Percentiles rank a stretch among this genome's conserved stretches.
phyloP scores from a whole-genome alignment of 2,888 invertebrate genomes.

The Panzeria rudis region DNA sequence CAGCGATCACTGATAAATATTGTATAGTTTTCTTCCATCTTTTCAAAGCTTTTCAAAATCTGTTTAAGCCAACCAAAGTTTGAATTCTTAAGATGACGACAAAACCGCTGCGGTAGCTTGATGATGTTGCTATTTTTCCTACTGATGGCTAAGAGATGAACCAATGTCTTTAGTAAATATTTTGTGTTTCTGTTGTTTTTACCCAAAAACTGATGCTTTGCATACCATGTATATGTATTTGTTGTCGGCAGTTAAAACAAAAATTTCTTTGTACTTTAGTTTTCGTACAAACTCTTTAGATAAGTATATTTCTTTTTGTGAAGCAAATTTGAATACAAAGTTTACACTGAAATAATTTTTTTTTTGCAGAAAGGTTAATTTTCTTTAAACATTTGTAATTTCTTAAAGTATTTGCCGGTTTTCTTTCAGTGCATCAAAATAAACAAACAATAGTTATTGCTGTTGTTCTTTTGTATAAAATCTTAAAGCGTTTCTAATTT shows the following conservation, averaged over 20 bases:
- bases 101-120: slow-evolving; percentile 49
- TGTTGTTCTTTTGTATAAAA: slow-evolving; percentile 40
- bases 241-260: slow-evolving; percentile 68
- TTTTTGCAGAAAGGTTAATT: background rate
- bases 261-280: slow-evolving; percentile 64
- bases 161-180: slow-evolving; percentile 59
- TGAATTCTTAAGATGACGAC: slow-evolving; percentile 51
- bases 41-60: slow-evolving; percentile 51
- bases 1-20: slow-evolving; percentile 63
- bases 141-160: slow-evolving; percentile 63
- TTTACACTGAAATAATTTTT: slow-evolving; percentile 51
- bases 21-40: slow-evolving; percentile 9
- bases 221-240: slow-evolving; percentile 57
- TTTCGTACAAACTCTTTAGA: slow-evolving; percentile 41
- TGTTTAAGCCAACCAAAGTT: slow-evolving; percentile 48
- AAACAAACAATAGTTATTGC: slow-evolving; percentile 46
- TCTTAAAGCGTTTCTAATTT: slow-evolving; percentile 67
- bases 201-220: slow-evolving; percentile 56
- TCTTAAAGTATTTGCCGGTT: background rate
- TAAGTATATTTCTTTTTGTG: slow-evolving; percentile 25
- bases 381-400: background rate
- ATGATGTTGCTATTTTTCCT: slow-evolving; percentile 60
- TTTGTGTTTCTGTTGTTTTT: slow-evolving; percentile 37
- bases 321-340: slow-evolving; percentile 54
- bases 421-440: slow-evolving; percentile 56